Base-by-base conservation (phyloP, 2,888 invertebrate genomes). In the Magallana nippona region DNA sequence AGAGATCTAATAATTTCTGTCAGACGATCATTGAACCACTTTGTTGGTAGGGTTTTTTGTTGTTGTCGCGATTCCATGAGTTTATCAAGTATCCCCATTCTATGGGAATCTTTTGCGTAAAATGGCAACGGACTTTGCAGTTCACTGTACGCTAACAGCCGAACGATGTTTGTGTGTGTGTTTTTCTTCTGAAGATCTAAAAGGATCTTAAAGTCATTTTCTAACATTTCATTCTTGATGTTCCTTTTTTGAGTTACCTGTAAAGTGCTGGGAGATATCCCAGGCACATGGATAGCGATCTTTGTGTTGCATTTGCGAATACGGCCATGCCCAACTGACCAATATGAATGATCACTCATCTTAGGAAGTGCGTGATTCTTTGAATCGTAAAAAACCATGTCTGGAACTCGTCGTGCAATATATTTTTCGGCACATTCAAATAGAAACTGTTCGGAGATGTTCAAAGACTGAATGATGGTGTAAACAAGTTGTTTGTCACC, bases 131-230 rank as follows among this genome's bases (percentile, higher is more conserved):
- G 32, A 13, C 27, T 27, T 10, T 27, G 2, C 3, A 71, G 15
- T 22, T 32, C 71, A 71, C 71, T 71, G 15, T 71, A 71, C 2
- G 80, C 80, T n/a, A 80, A 15, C 57, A 80, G 5, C 27, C 57
- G 22, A 32, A 32, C 58, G 17, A 80, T 22, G 15, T 80, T 80
- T n/a, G 22, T 27, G 27, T 80, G 80, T 19, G 55, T 55, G 57
- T 22, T 13, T 10, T 27, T 19, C 2, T 58, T 13, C 27, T 80
- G 80, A 10, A 80, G 19, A 19, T 10, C 56, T 57, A 19, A 22
- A n/a, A 80, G 58, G 5, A 80, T 58, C n/a, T 80, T 57, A 17
- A 80, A 80, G 15, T 80, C 80, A 57, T 56, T 80, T 11, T 57
- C 57, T 13, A 57, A 19, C 32, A 57, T 80, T n/a, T 10, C 13